phyloP scores from a whole-genome alignment of 2,113 vertebrate genomes.

The Dipodomys merriami region DNA sequence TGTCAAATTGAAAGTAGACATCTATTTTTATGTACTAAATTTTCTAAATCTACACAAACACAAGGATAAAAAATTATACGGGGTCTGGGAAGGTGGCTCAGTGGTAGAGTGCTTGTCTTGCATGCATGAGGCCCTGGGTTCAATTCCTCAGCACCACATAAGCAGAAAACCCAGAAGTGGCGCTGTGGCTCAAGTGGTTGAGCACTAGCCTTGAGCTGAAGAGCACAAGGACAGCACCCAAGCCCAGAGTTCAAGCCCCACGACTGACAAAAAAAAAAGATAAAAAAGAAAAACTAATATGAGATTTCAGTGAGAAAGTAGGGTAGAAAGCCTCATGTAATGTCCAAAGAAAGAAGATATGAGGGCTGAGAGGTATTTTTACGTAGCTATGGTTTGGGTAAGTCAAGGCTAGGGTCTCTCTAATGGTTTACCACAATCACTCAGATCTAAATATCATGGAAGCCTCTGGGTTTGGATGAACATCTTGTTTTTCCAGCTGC shows the following conservation, averaged over 20 bases:
- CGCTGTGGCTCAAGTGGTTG: too few relatives aligned
- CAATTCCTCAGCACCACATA: too few relatives aligned
- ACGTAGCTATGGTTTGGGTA: neutral
- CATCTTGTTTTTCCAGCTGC: conserved; percentile 11
- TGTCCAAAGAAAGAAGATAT: neutral
- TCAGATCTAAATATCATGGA: conserved; percentile 19
- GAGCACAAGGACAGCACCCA: too few relatives aligned
- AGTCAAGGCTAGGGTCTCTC: neutral
- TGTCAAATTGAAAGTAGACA: conserved; percentile 8
- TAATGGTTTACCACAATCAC: neutral
- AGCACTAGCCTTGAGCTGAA: too few relatives aligned
- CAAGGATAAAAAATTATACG: neutral
- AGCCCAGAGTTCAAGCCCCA: too few relatives aligned
- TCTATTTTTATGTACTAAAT: neutral
- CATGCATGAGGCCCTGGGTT: too few relatives aligned
- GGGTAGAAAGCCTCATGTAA: neutral
- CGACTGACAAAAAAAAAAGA: too few relatives aligned
- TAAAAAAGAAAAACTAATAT: neutral
- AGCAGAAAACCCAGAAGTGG: too few relatives aligned
- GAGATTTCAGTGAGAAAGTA: neutral
- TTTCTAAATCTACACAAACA: conserved; percentile 20
- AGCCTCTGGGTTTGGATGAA: conserved; percentile 16
- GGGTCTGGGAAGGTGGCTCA: too few relatives aligned
- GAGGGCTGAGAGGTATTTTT: neutral
- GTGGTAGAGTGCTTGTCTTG: too few relatives aligned